Base-by-base conservation (phyloP, 1,140 invertebrate species). In the Diorhabda sublineata region DNA sequence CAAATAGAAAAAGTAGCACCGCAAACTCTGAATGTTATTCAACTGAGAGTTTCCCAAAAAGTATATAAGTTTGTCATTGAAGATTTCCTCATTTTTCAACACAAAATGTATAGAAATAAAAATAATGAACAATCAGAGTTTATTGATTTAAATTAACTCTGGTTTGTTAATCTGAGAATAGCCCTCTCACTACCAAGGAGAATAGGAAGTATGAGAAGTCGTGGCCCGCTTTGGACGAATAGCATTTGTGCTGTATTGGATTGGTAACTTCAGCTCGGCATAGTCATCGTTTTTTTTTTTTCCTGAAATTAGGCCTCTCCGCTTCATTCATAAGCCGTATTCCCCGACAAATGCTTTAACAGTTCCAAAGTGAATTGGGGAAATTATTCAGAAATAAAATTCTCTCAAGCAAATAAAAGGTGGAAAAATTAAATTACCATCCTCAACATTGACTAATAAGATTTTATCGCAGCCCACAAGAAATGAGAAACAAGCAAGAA, bases 231-330 rank as follows among this genome's bases (percentile, higher is more conserved):
- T 71, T 71, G 69, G 64, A 71, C 69, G 69, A 71, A 71, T 66
- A 71, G 67, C 67, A 71, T 69, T 67, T 69, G 70, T 71, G 70
- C 69, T 71, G 69, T 71, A 69, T 58, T 71, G 66, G 61, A 65
- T 64, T 62, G 52, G 59, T 61, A 71, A 68, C 67, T 69, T 71
- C 60, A 71, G 59, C 68, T 69, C 68, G 57, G 59, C 65, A 66
- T 66, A 58, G 70, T 71, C 67, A 69, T 71, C 63, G 70, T 71
- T 71, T 69, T 71, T 26, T 71, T 26, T 26, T 69, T 67, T 71
- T 71, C 66, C 57, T 26, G 26, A 67, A 71, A 71, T 71, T 71
- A 69, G 67, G 67, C 63, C 42, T 45, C 63, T 64, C 41, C 63
- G 63, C 56, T 64, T 64, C 56, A 43, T 26, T 11, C 47, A 52